Base-by-base conservation (phyloP, 2,113 vertebrate species). In the Rafetus swinhoei region DNA sequence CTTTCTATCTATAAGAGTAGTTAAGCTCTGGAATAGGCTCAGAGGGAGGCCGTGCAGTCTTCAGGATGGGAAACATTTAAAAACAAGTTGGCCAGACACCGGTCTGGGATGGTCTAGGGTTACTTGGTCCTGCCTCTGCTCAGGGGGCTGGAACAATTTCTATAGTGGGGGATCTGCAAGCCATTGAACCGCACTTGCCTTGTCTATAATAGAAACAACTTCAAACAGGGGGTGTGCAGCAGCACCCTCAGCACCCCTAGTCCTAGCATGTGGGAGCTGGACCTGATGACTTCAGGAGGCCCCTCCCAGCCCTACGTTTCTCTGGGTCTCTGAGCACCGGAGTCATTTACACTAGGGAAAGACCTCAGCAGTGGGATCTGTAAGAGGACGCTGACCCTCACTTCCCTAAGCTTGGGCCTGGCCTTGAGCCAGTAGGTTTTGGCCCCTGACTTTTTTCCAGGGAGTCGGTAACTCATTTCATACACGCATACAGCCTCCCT, bases 301-400 rank as follows among this genome's bases (percentile, higher is more conserved):
- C 32, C 62, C 62, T 69, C n/a, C 32, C 15, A 69, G 62, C 32
- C 29, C 62, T 69, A 3, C 15, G n/a, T 69, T 69, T 69, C 15
- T 16, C 14, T 69, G 15, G 32, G 32, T 32, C 62, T 69, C 62
- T 69, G 62, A 92, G 79, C 83, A 54, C 3, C 16, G 85, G 29
- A 92, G 50, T 76, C 88, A 7, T 74, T 60, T 88, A 54, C 82
- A 83, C 18, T 11, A 10, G 21, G 35, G n/a, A 45, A 45, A 16
- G 35, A 39, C 35, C 35, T 76, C 72, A 76, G 35, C 45, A 76
- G 39, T 50, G 19, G 82, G 65, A 82, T 53, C 82, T 94, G 80
- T n/a, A 93, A 45, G 35, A 95, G n/a, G 60, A 92, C 60, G 4
- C 56, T 90, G 56, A 81, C 45, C 12, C 54, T 14, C 9, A 52